Conservation (phyloP, 2,113 vertebrate species). For the Perccottus glenii region DNA sequence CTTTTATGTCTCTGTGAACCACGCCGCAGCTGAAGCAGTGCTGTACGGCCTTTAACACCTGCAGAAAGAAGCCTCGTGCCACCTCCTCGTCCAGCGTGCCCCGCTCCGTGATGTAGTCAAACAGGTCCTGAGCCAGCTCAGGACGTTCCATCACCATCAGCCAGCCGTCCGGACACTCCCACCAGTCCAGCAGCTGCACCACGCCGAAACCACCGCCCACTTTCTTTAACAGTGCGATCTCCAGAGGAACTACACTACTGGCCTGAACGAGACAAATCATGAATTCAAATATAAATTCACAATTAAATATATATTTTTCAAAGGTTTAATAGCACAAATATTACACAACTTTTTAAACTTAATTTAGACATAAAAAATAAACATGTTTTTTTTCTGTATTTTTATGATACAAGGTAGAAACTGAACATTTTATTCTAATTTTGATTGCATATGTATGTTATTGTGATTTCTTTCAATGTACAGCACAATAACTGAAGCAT, state of each 20-base stretch:
- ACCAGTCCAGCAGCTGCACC: slow-evolving; percentile 92
- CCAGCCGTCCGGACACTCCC: slow-evolving; percentile 89
- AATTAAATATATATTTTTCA: too few species aligned
- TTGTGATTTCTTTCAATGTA: too few species aligned
- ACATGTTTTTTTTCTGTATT: too few species aligned
- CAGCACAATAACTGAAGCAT: too few species aligned
- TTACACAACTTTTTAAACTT: too few species aligned
- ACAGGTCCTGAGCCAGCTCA: slow-evolving; percentile 89
- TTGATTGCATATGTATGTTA: too few species aligned
- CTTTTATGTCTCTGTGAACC: slow-evolving; percentile 93
- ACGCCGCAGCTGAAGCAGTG: slow-evolving; percentile 92
- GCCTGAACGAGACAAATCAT: slow-evolving; percentile 63
- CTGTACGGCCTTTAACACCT: slow-evolving; percentile 90
- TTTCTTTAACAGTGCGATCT: slow-evolving; percentile 90
- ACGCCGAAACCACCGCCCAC: slow-evolving; percentile 88
- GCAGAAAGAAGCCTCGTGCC: slow-evolving; percentile 88
- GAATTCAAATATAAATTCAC: too few species aligned
- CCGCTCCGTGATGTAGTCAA: slow-evolving; percentile 94
- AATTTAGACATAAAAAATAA: too few species aligned
- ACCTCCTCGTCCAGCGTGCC: slow-evolving; percentile 88
- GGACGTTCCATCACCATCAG: slow-evolving; percentile 91
- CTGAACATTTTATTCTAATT: too few species aligned
- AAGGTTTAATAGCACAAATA: too few species aligned
- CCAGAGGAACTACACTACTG: slow-evolving; percentile 86
- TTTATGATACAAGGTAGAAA: too few species aligned